These are phyloP conservation scores for Rhynchonema sp. DNA, from an alignment of 2,888 invertebrate species.

Conservation along the genomic window DNA sequence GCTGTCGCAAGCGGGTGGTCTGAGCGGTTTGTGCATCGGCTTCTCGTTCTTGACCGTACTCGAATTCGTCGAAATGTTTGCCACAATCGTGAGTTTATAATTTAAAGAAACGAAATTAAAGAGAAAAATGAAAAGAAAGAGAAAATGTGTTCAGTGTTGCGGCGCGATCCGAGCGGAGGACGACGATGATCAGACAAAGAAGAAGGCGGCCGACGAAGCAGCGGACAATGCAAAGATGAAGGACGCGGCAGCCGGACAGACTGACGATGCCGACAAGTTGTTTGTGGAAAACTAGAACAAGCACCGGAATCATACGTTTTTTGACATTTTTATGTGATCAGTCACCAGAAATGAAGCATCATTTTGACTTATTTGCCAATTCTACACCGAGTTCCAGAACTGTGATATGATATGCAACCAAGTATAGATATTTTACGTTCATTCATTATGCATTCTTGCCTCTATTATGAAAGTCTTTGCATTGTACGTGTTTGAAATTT, in stretches of 20 bases:
- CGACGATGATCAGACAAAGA: not conserved
- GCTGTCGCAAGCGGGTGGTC: not conserved
- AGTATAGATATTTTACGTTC: no score
- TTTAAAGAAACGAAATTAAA: not conserved
- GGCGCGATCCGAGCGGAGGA: not conserved
- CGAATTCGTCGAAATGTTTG: not conserved
- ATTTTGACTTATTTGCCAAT: no score
- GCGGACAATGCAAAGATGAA: not conserved
- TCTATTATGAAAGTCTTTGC: no score
- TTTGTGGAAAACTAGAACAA: no score
- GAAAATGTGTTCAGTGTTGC: not conserved
- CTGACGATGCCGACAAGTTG: not conserved
- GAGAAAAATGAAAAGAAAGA: no score
- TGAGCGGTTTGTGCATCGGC: not conserved
- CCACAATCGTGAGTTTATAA: not conserved
- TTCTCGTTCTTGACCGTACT: not conserved
- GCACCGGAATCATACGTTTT: no score
- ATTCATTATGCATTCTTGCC: no score
- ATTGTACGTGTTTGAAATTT: no score
- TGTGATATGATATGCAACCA: no score
- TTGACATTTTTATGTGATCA: no score
- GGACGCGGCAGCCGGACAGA: not conserved
- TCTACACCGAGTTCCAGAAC: no score
- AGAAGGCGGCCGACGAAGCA: not conserved
- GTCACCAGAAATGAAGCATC: no score